Evolutionary conservation across 2,888 invertebrate species (phyloP), one percentile per base, ranked within the genome.

Genomic region (Erannis defoliaria): DNA sequence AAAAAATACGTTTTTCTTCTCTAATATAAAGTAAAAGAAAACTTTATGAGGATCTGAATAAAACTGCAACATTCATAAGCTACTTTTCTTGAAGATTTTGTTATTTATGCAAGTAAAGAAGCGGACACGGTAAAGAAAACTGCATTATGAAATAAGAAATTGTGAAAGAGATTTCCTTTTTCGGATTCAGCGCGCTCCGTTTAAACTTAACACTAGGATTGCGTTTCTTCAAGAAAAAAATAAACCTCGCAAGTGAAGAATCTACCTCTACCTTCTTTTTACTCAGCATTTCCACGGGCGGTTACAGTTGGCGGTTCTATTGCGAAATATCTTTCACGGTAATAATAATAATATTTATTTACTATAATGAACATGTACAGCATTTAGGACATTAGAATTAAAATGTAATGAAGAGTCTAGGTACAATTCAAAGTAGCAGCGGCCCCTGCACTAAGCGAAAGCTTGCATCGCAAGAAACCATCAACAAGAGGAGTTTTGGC

Each of bases 141-240:
- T 42, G 42, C 53, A 33, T 53, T 43, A 53, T 12, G 33, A 53
- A 53, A 53, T 19, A 53, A 53, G 29, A 42, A 53, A 19, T 43
- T 42, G 42, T 33, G 42, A 53, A 43, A 21, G 14, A 31, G 31
- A 42, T 43, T 33, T 31, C 42, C 33, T 31, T 12, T 42, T n/a
- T 23, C 50, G 38, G 26, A 35, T 50, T 50, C 26, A 23, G 16
- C 33, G 35, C 14, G n/a, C 4, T 12, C 29, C 2, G 49, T 16
- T 31, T 49, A 21, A 49, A 35, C 21, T 35, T 1, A n/a, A 35
- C 31, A 29, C 14, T 3, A 19, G 19, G 16, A 35, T 21, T 21
- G 49, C 33, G 21, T 33, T 49, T 35, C n/a, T 1, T 6, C 23
- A 9, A 50, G 37, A 38, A 29, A n/a, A n/a, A n/a, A n/a, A n/a